phyloP scores from a whole-genome alignment of 2,797 vertebrate genomes.

The Paratrypauchen microcephalus region DNA sequence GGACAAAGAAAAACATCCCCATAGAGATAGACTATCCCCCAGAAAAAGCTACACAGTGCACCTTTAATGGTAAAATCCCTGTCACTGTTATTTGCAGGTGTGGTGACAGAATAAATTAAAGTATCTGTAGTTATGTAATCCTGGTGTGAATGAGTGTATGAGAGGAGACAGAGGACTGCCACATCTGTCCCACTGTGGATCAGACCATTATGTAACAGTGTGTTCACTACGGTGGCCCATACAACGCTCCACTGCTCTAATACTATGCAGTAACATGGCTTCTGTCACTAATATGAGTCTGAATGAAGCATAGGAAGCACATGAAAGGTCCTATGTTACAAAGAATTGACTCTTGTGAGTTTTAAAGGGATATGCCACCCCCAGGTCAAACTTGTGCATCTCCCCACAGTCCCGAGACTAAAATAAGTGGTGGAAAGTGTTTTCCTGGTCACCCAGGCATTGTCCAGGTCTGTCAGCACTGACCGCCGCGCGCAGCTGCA shows the following conservation, averaged over 20 bases:
- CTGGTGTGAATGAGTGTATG: neutral
- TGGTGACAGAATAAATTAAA: neutral
- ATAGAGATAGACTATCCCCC: no score
- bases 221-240: neutral
- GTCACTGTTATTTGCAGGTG: neutral
- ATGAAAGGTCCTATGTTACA: no score
- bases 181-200: neutral
- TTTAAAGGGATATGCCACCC: no score
- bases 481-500: no score
- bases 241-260: neutral
- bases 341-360: no score
- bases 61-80: neutral
- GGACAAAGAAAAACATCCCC: no score
- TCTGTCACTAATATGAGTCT: neutral
- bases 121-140: neutral
- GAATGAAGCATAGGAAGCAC: neutral
- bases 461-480: no score
- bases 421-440: no score
- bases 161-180: neutral
- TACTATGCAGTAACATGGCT: neutral
- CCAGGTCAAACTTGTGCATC: no score
- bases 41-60: neutral
- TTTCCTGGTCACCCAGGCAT: no score
- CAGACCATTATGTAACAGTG: conserved; percentile 1
- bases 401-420: no score